These are phyloP conservation scores for Serilophus lunatus DNA, from an alignment of 2,113 vertebrate species.

Conservation along the genomic window DNA sequence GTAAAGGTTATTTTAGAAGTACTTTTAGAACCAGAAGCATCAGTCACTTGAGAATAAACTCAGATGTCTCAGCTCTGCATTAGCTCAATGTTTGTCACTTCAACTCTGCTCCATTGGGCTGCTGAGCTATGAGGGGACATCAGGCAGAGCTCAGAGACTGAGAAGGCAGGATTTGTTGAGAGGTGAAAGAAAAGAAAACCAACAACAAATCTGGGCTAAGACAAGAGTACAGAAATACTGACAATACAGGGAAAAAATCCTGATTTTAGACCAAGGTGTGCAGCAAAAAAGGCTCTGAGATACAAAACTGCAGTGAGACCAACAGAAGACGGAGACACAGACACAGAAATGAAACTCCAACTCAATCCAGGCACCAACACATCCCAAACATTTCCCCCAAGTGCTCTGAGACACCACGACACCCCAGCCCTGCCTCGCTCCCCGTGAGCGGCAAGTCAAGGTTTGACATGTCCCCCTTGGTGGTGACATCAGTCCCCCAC, in stretches of 20 bases:
- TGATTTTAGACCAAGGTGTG: not conserved
- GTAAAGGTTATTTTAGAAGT: not conserved
- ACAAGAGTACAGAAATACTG: not conserved
- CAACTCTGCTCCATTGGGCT: not conserved
- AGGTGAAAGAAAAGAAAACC: not conserved
- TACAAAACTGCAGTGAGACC: not conserved
- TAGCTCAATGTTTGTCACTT: not conserved
- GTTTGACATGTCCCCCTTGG: rapidly evolving
- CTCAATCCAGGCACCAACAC: not conserved
- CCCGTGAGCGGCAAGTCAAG: rapidly evolving
- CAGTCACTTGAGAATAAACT: not conserved
- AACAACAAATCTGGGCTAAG: not conserved
- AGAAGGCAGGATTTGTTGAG: not conserved
- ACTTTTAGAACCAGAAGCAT: not conserved
- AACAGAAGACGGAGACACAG: not conserved
- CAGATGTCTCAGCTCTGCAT: not conserved
- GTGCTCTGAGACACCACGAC: rapidly evolving
- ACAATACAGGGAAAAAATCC: rapidly evolving
- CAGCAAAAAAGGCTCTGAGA: not conserved
- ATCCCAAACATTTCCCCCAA: not conserved
- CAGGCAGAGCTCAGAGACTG: not conserved
- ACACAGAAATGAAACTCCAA: rapidly evolving
- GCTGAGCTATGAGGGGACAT: not conserved
- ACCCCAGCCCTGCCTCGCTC: not conserved
- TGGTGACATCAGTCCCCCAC: not conserved